Evolutionary conservation across 2,888 invertebrate species (phyloP).

Genomic region (Drosophila kanekoi): DNA sequence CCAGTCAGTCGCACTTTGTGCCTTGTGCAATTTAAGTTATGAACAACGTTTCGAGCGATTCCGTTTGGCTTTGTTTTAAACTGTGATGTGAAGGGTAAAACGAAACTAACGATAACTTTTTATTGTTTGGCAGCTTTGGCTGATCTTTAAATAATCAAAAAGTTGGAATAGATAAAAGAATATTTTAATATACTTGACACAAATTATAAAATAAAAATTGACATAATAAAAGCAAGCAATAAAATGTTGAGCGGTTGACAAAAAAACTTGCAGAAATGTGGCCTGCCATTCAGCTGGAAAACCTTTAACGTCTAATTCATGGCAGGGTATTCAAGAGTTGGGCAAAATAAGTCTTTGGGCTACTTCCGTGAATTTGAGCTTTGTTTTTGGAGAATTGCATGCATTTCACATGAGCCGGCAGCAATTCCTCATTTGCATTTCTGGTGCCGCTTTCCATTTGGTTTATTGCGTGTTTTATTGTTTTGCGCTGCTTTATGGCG

Average conservation of each 20-base stretch:
- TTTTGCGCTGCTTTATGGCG: conserved; percentile 70
- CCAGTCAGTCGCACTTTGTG: conserved; percentile 56
- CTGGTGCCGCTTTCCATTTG: conserved; percentile 72
- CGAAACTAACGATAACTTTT: conserved; percentile 1
- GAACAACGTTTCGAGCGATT: conserved; percentile 47
- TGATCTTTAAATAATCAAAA: not conserved
- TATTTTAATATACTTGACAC: too few species aligned
- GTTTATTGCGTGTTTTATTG: conserved; percentile 78
- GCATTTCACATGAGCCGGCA: conserved; percentile 65
- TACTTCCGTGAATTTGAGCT: conserved; percentile 16
- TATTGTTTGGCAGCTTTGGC: not conserved
- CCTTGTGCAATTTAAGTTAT: conserved; percentile 71
- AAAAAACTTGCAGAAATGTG: too few species aligned
- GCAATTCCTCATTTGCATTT: conserved; percentile 59
- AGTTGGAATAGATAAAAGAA: too few species aligned
- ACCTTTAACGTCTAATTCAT: not conserved
- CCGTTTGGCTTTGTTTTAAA: conserved; percentile 22
- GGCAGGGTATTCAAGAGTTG: conserved; percentile 19
- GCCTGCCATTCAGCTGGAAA: too few species aligned
- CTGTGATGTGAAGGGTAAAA: not conserved
- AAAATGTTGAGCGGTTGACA: too few species aligned
- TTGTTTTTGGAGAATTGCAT: conserved; percentile 47
- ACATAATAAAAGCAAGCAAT: too few species aligned
- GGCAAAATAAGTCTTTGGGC: not conserved
- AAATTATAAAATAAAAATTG: not conserved